phyloP scores from a whole-genome alignment of 2,113 vertebrate species.

The Oostethus manadensis region DNA sequence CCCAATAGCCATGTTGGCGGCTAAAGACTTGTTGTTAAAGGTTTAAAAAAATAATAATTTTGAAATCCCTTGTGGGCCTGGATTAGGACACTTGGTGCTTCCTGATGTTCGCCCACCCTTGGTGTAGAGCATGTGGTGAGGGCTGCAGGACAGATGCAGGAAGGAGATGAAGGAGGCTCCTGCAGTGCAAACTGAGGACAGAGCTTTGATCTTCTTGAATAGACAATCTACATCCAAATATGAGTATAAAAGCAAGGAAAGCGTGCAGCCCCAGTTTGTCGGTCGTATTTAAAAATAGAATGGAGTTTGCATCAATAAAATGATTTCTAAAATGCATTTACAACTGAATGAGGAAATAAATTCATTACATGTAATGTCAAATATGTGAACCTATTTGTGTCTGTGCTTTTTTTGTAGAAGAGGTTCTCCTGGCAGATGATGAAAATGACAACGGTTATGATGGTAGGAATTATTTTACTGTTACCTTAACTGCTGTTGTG shows the following conservation, averaged over 20 bases:
- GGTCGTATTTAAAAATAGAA: slow-evolving; percentile 10
- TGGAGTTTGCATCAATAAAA: slow-evolving; percentile 3
- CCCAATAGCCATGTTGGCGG: no score
- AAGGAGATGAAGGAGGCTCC: slow-evolving; percentile 30
- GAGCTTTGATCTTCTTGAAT: slow-evolving; percentile 53
- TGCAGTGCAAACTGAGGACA: slow-evolving; percentile 24
- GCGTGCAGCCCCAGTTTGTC: slow-evolving; percentile 24
- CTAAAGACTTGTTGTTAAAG: no score
- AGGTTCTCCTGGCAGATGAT: slow-evolving; percentile 89
- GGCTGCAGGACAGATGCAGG: slow-evolving; percentile 15
- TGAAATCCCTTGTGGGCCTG: no score
- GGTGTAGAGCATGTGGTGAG: slow-evolving; percentile 1
- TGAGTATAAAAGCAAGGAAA: slow-evolving; percentile 14
- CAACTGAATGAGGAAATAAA: not conserved
- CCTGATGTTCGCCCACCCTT: no score
- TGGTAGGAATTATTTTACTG: slow-evolving; percentile 65
- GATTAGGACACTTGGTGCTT: no score
- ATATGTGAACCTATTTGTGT: slow-evolving; percentile 3
- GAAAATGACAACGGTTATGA: slow-evolving; percentile 86
- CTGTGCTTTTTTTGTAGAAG: slow-evolving; percentile 71
- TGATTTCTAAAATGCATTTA: not conserved
- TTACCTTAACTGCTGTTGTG: not conserved
- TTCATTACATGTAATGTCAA: not conserved
- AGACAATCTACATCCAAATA: slow-evolving; percentile 46
- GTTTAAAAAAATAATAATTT: no score